Evolutionary conservation across 2,888 invertebrate genomes (phyloP).

Genomic region (Acholoe squamosa): DNA sequence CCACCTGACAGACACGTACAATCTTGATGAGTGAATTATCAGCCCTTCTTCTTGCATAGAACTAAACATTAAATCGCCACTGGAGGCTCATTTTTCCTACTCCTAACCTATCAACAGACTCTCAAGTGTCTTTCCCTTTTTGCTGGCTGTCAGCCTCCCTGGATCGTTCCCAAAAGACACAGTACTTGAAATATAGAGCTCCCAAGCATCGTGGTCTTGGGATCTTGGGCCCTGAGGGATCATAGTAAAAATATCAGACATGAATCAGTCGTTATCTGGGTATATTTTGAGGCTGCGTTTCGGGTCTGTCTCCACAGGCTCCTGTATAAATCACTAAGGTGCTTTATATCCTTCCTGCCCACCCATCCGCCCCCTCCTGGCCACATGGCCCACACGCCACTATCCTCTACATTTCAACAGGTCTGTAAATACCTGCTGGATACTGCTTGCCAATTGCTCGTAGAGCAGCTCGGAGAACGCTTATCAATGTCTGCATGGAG

Average conservation of each 20-base stretch:
- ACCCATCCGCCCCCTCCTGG: background rate
- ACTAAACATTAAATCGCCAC: background rate
- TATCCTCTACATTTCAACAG: background rate
- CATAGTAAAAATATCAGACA: constrained; percentile 18
- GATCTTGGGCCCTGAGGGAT: background rate
- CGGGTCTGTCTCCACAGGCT: background rate
- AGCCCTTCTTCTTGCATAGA: background rate
- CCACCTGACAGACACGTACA: constrained; percentile 19
- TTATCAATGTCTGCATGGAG: background rate
- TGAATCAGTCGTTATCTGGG: background rate
- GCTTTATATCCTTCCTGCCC: background rate
- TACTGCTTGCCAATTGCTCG: background rate
- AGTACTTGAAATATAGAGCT: background rate
- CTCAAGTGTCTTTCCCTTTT: background rate
- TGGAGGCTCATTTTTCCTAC: background rate
- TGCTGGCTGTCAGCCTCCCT: background rate
- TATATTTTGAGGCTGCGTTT: background rate
- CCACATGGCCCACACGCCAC: background rate
- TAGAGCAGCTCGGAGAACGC: background rate
- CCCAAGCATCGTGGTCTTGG: background rate
- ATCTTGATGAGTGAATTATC: background rate
- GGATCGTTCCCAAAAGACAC: background rate
- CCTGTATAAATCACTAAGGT: background rate
- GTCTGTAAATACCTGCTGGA: constrained; percentile 23
- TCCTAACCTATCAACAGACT: background rate